Base-by-base conservation (phyloP, 1,140 invertebrate species). In the Bombus waltoni region DNA sequence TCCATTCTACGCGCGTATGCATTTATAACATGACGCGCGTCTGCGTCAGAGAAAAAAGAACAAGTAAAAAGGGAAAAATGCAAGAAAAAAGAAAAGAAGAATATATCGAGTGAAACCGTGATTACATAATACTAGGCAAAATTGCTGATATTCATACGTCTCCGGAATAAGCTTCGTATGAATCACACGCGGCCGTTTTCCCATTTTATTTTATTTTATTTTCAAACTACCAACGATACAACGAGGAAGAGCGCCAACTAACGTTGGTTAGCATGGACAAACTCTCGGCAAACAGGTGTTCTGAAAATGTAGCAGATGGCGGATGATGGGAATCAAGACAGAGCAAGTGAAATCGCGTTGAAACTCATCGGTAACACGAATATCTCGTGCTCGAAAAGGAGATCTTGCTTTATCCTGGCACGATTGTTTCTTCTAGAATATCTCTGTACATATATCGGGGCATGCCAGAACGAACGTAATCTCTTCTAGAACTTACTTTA, bases 261-360 rank as follows among this genome's bases (percentile, higher is more conserved):
- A 13, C 25, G 42, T 65, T 68, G 40, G 80, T 66, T 86, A 44
- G 65, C 81, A 32, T 40, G 42, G 18, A 59, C 83, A 28, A 86
- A 89, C 86, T 86, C 90, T 85, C 88, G 88, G 71, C 80, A 78
- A 89, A 91, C 92, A 92, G 92, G 89, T 92, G 92, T 82, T 89
- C 79, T 71, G 81, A 76, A 86, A 87, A 84, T 35, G 80, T 85
- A 83, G 76, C 92, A 92, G 91, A 87, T 92, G 92, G 91, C 53
- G 71, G 73, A 85, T 87, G 88, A 72, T 89, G 89, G 83, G 91
- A 86, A 91, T 83, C 78, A 65, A 85, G 75, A 11, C 53, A 38
- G 74, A 18, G 32, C 81, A 71, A 89, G 87, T 91, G 84, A 89
- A 90, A 89, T 88, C 88, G 77, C 66, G 47, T 68, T 71, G 70